These are phyloP conservation scores for Sinocyclocheilus anshuiensis DNA, from an alignment of 2,113 vertebrate species.

Conservation along the genomic window DNA sequence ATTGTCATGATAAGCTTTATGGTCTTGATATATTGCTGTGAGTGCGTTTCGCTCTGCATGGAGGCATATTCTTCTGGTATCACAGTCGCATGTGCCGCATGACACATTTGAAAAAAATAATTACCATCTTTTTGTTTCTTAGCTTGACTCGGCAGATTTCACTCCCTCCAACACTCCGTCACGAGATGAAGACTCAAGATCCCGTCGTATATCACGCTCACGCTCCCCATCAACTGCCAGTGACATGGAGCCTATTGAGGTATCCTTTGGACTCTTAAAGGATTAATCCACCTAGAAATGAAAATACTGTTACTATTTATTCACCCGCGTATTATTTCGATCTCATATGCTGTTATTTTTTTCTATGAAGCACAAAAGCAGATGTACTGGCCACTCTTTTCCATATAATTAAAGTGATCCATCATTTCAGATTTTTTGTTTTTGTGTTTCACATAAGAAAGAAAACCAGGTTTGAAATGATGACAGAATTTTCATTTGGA, in stretches of 20 bases:
- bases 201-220: conserved; percentile 83
- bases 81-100: background rate
- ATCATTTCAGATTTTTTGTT: background rate
- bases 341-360: background rate
- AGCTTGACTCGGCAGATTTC: conserved; percentile 92
- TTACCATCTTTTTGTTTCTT: background rate
- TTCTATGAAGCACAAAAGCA: background rate
- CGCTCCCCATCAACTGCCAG: conserved; percentile 89
- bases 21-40: background rate
- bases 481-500: background rate
- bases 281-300: background rate
- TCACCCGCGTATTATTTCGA: background rate
- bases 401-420: background rate
- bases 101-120: background rate
- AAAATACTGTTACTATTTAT: background rate
- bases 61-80: background rate
- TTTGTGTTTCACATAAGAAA: background rate
- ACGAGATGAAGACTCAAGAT: conserved; percentile 84
- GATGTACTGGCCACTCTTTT: background rate
- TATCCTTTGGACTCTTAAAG: conserved; percentile 57
- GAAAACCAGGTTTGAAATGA: background rate
- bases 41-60: background rate
- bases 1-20: background rate
- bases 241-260: conserved; percentile 90
- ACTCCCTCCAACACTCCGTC: conserved; percentile 88